phyloP scores from a whole-genome alignment of 2,888 invertebrate genomes.

The Ochropleura leucogaster region DNA sequence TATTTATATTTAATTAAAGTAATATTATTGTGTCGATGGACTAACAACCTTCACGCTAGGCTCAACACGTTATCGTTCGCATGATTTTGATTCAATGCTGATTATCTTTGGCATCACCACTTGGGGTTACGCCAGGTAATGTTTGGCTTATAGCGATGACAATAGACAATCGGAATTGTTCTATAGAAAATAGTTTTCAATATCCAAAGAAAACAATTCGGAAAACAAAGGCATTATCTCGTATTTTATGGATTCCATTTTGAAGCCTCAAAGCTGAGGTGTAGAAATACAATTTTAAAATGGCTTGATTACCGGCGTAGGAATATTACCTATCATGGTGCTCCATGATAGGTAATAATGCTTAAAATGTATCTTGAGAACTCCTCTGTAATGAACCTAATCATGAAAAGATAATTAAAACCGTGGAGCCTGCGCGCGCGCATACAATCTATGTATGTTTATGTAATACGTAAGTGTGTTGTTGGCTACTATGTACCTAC shows the following conservation, averaged over 20 bases:
- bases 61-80: slow-evolving; percentile 32
- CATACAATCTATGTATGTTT: slow-evolving; percentile 13
- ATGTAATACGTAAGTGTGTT: slow-evolving; percentile 18
- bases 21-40: slow-evolving; percentile 49
- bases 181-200: background rate
- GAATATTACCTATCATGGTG: background rate
- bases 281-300: background rate
- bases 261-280: background rate
- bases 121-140: slow-evolving; percentile 45
- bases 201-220: background rate
- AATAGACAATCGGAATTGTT: background rate
- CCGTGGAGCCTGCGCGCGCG: slow-evolving; percentile 13
- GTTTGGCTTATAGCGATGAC: slow-evolving; percentile 30
- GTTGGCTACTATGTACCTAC: background rate
- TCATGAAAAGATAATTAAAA: slow-evolving; percentile 34
- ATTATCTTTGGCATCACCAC: slow-evolving; percentile 42
- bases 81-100: slow-evolving; percentile 29
- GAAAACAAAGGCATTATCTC: background rate
- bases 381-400: slow-evolving; percentile 12
- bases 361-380: slow-evolving; percentile 23
- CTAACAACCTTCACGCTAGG: slow-evolving; percentile 34
- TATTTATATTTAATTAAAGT: slow-evolving; percentile 41
- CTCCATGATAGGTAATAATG: background rate
- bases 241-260: background rate
- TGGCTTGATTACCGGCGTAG: background rate